Evolutionary conservation across 2,888 invertebrate species (phyloP).

Genomic region (Limnephilus auricula): DNA sequence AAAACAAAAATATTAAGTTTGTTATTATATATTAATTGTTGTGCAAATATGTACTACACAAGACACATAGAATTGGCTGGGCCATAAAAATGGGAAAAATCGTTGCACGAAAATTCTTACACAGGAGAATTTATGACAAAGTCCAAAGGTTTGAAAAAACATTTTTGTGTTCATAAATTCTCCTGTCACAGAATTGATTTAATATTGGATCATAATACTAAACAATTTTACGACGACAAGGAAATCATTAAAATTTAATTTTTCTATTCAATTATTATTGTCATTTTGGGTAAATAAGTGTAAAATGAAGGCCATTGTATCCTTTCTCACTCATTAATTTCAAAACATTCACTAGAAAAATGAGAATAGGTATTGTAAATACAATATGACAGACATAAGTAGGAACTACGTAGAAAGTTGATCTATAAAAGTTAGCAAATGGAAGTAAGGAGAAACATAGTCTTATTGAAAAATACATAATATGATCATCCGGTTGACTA

Average conservation of each 20-base stretch:
- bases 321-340: background rate
- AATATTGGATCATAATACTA: background rate
- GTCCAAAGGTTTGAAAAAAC: background rate
- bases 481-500: too few species aligned
- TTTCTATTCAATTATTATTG: slow-evolving; percentile 25
- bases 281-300: background rate
- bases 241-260: background rate
- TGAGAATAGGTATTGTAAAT: background rate
- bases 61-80: background rate
- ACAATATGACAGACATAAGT: background rate
- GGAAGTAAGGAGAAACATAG: background rate
- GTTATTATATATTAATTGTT: background rate
- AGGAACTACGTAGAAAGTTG: background rate
- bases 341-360: background rate
- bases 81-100: background rate
- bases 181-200: background rate
- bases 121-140: background rate
- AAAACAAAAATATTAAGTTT: background rate
- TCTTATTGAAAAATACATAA: background rate
- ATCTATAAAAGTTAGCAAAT: background rate
- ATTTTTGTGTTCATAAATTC: background rate
- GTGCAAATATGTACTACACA: background rate
- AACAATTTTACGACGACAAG: background rate
- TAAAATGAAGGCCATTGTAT: background rate
- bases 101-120: background rate